Percentiles rank a stretch among this genome's conserved stretches.
Evolutionary conservation across 2,113 vertebrate genomes (phyloP).

Genomic region (Nothoprocta perdicaria): DNA sequence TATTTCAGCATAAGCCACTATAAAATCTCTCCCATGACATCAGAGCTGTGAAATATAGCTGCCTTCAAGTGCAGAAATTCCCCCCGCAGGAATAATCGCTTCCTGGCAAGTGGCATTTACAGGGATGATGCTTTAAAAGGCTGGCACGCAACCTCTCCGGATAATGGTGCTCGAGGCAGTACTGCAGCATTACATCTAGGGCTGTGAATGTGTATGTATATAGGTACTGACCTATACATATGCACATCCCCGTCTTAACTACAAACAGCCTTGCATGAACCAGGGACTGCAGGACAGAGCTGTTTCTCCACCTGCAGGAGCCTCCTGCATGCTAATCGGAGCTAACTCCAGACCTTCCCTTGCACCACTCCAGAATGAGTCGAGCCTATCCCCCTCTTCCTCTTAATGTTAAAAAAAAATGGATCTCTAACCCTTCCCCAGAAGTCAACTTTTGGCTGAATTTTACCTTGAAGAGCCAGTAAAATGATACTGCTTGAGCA

Average conservation of each 20-base stretch:
- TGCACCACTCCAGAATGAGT: background rate
- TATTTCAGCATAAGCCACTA: conserved; percentile 71
- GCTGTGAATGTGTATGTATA: background rate
- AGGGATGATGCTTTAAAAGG: conserved; percentile 68
- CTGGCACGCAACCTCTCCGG: conserved; percentile 47
- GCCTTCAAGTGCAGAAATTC: conserved; percentile 71
- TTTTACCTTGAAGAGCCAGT: conserved; percentile 15
- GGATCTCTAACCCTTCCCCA: background rate
- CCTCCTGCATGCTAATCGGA: background rate
- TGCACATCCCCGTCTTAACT: background rate
- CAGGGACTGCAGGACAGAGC: background rate
- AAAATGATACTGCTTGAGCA: background rate
- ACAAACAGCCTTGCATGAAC: background rate
- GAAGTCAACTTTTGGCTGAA: background rate
- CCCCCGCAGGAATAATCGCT: conserved; percentile 70
- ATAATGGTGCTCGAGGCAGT: conserved; percentile 33
- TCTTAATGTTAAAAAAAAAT: background rate
- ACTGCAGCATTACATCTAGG: too few species aligned
- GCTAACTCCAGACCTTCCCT: background rate
- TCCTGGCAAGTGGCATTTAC: conserved; percentile 73
- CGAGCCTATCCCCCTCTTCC: background rate
- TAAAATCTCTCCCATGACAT: conserved; percentile 75
- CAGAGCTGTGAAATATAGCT: conserved; percentile 78
- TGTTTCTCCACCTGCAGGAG: background rate
- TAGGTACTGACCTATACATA: background rate